Percentiles rank a stretch among this genome's conserved stretches.
These are phyloP conservation scores for Grus americana DNA, from an alignment of 2,113 vertebrate genomes.

Conservation along the genomic window DNA sequence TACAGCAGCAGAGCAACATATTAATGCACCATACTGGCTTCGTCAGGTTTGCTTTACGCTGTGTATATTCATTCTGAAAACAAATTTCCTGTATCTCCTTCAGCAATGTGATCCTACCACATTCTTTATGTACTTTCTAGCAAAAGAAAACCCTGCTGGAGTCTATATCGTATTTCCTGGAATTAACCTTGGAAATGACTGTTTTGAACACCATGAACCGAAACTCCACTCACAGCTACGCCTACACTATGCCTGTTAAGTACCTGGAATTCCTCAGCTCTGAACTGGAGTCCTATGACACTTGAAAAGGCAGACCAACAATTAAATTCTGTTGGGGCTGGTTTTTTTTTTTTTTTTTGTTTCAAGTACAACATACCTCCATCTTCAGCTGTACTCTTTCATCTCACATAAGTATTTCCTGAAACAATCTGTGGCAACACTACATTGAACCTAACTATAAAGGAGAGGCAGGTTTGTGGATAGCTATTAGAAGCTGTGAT, in stretches of 20 bases:
- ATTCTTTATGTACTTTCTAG: background rate
- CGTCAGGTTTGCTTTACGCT: background rate
- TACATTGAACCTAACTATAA: background rate
- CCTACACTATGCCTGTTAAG: background rate
- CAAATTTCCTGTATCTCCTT: background rate
- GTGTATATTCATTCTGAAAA: background rate
- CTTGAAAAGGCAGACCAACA: background rate
- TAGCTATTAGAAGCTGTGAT: background rate
- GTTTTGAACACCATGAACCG: background rate
- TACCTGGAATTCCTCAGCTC: background rate
- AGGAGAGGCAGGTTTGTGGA: background rate
- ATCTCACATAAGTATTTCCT: background rate
- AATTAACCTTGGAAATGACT: background rate
- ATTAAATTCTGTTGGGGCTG: background rate
- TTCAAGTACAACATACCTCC: background rate
- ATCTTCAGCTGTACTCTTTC: background rate
- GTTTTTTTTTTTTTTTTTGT: background rate
- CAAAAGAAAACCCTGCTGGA: background rate
- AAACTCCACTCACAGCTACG: background rate
- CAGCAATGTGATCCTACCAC: background rate
- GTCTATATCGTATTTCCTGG: background rate
- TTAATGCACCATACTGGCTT: background rate
- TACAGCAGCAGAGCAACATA: background rate
- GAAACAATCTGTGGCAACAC: background rate
- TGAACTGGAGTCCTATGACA: accelerated